phyloP scores from a whole-genome alignment of 2,888 invertebrate genomes.

The Hydrotaea cyrtoneurina region DNA sequence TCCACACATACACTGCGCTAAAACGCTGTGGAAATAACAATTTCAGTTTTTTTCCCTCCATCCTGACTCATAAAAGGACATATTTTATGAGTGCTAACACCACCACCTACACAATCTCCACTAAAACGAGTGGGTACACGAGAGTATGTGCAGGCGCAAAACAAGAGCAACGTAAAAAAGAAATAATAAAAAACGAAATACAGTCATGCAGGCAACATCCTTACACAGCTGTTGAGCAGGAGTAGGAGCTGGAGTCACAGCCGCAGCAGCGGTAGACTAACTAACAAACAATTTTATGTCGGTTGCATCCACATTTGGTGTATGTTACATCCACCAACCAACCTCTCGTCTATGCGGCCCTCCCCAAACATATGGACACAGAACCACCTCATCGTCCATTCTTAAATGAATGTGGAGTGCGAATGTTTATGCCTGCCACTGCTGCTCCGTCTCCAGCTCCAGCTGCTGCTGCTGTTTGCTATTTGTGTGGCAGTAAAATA shows the following conservation, averaged over 20 bases:
- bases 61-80: conserved; percentile 63
- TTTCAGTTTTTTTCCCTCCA: conserved; percentile 15
- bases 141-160: neutral
- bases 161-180: neutral
- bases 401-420: neutral
- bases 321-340: neutral
- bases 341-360: neutral
- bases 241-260: neutral
- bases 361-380: neutral
- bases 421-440: conserved; percentile 26
- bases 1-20: conserved; percentile 2
- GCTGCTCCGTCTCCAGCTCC: neutral
- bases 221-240: neutral
- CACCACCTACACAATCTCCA: conserved; percentile 62
- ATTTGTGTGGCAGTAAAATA: conserved; percentile 24
- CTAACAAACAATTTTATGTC: conserved; percentile 55
- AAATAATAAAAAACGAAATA: conserved; percentile 28
- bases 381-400: neutral
- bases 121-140: neutral
- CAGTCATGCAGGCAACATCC: conserved; percentile 12
- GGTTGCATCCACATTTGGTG: conserved; percentile 33
- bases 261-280: conserved; percentile 42
- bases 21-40: conserved; percentile 36
- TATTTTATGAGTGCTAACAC: conserved; percentile 62
- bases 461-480: neutral